phyloP scores from a whole-genome alignment of 1,140 invertebrate species.

The Antheraea mylitta region DNA sequence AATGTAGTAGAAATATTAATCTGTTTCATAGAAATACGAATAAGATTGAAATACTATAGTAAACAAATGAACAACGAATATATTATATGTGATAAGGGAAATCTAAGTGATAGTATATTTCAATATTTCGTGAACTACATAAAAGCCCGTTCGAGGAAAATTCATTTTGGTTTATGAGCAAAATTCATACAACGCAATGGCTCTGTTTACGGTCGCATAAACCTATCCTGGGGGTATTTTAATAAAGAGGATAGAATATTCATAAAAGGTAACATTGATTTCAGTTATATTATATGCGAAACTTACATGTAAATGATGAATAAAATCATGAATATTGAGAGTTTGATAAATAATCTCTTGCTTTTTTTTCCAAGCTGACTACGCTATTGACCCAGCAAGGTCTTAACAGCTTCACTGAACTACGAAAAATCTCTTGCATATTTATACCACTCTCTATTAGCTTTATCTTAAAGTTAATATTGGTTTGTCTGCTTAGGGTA shows the following conservation, averaged over 20 bases:
- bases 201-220: constrained; percentile 3
- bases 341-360: no score
- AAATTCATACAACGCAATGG: constrained; percentile 3
- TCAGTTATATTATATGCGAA: neutral
- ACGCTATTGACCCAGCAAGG: no score
- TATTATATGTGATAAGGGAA: neutral
- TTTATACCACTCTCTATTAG: no score
- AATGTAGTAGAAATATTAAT: no score
- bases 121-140: neutral
- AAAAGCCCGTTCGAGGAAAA: neutral
- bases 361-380: no score
- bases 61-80: no score
- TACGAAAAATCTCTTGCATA: no score
- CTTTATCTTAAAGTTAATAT: no score
- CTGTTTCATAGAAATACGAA: no score
- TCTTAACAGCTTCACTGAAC: no score
- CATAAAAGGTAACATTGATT: constrained; percentile 1
- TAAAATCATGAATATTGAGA: neutral
- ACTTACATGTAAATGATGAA: neutral
- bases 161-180: constrained; percentile 3
- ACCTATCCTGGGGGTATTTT: constrained; percentile 3
- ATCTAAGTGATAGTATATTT: neutral
- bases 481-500: no score
- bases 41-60: no score
- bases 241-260: constrained; percentile 5